These are phyloP conservation scores for Phaetusa simplex DNA, from an alignment of 2,113 vertebrate species.

Conservation along the genomic window DNA sequence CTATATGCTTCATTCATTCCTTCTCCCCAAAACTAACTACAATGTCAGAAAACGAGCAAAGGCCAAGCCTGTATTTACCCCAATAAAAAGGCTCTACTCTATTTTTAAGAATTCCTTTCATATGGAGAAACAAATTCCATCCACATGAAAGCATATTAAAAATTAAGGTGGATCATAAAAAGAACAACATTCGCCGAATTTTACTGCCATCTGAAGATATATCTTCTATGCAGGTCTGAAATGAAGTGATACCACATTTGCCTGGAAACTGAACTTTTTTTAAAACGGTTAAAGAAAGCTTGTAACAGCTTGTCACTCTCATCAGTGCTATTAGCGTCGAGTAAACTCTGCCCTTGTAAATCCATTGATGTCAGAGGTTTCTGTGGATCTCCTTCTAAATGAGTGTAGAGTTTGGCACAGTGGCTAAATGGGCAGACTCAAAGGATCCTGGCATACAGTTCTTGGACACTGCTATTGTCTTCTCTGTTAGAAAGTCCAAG, in stretches of 20 bases:
- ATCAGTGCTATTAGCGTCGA: neutral
- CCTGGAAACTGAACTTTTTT: neutral
- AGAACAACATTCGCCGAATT: neutral
- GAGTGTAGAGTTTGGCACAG: neutral
- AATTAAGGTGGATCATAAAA: neutral
- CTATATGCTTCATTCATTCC: neutral
- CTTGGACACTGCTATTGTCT: neutral
- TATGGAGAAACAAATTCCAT: neutral
- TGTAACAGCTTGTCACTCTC: neutral
- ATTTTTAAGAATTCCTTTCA: neutral
- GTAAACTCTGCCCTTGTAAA: constrained; percentile 1
- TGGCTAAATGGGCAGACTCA: neutral
- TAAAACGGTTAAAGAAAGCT: neutral
- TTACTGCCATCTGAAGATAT: neutral
- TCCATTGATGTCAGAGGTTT: constrained; percentile 5
- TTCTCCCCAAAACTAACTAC: neutral
- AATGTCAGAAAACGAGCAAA: neutral
- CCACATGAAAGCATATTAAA: neutral
- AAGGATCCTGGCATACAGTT: neutral
- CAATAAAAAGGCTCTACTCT: neutral
- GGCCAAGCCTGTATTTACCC: neutral
- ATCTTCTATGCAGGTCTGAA: neutral
- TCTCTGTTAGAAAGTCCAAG: neutral
- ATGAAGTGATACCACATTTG: neutral
- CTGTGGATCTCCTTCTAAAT: neutral